phyloP scores from a whole-genome alignment of 2,888 invertebrate genomes.

The Oxycera nigricornis region DNA sequence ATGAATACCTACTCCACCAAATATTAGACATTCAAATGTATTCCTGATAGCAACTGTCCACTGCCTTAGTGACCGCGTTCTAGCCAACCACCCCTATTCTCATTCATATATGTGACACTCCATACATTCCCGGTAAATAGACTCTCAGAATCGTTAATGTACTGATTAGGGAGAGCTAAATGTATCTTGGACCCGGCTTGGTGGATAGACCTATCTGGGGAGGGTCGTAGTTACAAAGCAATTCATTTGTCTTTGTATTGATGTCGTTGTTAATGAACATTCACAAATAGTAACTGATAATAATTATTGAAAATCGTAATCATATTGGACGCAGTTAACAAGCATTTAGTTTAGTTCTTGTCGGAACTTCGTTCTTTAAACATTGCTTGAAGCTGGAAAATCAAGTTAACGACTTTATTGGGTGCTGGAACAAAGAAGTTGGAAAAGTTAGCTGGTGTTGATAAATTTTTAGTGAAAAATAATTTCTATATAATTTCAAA shows the following conservation, averaged over 20 bases:
- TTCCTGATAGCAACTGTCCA: conserved; percentile 19
- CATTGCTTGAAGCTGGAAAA: neutral
- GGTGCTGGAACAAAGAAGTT: no score
- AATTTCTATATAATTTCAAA: neutral
- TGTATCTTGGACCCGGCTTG: conserved; percentile 19
- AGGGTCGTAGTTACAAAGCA: neutral
- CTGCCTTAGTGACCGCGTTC: conserved; percentile 1
- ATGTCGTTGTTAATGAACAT: neutral
- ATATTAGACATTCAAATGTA: conserved; percentile 9
- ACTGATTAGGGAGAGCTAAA: conserved; percentile 25
- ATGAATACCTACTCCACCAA: no score
- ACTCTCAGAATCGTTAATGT: neutral
- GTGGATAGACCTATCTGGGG: conserved; percentile 7
- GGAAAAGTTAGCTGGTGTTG: no score
- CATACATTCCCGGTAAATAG: neutral
- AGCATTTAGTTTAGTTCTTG: conserved; percentile 17
- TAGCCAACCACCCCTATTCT: neutral
- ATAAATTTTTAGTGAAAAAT: no score
- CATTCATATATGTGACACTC: neutral
- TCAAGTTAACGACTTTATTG: neutral
- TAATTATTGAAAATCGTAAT: conserved; percentile 31
- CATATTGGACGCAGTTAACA: conserved; percentile 21
- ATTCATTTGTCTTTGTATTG: conserved; percentile 22
- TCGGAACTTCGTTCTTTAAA: conserved; percentile 6
- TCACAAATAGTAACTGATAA: neutral